Base-by-base conservation (phyloP, 2,888 invertebrate species). In the Ochlodes sylvanus region DNA sequence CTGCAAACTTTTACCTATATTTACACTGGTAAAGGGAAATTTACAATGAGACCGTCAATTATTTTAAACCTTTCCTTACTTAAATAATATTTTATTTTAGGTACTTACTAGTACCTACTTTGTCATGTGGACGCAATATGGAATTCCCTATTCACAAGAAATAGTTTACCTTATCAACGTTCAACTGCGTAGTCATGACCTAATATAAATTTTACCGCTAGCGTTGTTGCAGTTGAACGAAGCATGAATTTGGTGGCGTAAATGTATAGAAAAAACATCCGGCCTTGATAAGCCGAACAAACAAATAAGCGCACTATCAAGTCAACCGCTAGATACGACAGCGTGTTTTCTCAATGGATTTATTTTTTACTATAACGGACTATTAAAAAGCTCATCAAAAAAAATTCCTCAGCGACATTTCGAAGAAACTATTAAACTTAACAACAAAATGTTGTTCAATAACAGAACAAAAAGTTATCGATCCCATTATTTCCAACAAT, bases 231-330 rank as follows among this genome's bases (percentile, higher is more conserved):
- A 88, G 76, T 81, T 81, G 83, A 79, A 80, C 88, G 84, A 87
- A 88, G 86, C 87, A 88, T 84, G 83, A 86, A 80, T 87, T 87
- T 87, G 83, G 86, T 91, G 89, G 87, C 88, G 87, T 88, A 90
- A 89, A 92, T 90, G 84, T 90, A 91, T 89, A 90, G 86, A 92
- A 93, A 92, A 92, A 92, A 93, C 92, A 93, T 93, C 92, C 92
- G 92, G 92, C 87, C 88, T 87, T 91, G 92, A 93, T 93, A 93
- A 93, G 89, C 85, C 82, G 85, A 87, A 89, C 92, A 90, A 91
- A 92, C 91, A 93, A 92, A 92, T 83, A 92, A 90, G 86, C 87
- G 79, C 86, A 88, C 87, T 93, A 93, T 92, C 92, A 86, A 89
- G 87, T 88, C 90, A 90, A 85, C 87, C 86, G 87, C 88, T 89